A percentile compares a stretch with the other conserved stretches of the same genome.
Conservation (phyloP, 2,888 invertebrate genomes). For the Scrobipalpa atriplicella region DNA sequence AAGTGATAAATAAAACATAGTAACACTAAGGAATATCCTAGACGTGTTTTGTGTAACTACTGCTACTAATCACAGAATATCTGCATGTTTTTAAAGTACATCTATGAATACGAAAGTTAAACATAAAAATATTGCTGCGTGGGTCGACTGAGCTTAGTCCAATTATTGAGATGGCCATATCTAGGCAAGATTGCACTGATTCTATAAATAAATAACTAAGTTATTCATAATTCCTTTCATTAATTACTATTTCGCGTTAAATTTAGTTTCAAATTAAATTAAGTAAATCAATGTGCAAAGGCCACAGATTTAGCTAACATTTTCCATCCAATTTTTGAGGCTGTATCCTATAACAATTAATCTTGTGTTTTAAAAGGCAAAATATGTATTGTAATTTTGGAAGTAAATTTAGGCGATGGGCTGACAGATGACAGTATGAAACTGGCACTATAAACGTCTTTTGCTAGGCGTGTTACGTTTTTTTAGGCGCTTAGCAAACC, state of each 20-base stretch:
- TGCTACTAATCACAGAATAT: background rate
- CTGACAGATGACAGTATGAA: too few species aligned
- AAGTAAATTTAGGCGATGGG: too few species aligned
- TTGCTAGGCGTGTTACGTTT: background rate
- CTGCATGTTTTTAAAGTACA: background rate
- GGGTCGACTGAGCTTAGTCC: slow-evolving; percentile 8
- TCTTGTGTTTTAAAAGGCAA: too few species aligned
- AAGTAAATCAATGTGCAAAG: background rate
- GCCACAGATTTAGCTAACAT: background rate
- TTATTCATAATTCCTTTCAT: slow-evolving; percentile 18
- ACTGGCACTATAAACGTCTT: too few species aligned
- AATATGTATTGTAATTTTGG: too few species aligned
- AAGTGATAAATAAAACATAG: too few species aligned
- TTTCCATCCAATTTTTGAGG: too few species aligned
- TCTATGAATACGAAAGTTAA: background rate
- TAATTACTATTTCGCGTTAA: slow-evolving; percentile 6
- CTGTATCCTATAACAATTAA: background rate
- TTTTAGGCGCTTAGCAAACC: too few species aligned
- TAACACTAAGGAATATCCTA: too few species aligned
- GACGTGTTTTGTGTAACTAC: background rate
- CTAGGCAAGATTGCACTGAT: slow-evolving; percentile 1
- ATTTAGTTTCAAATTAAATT: slow-evolving; percentile 11
- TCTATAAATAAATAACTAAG: background rate
- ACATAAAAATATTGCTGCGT: background rate
- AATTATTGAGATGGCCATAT: background rate